Base-by-base conservation (phyloP, 2,113 vertebrate genomes). In the Campylorhamphus procurvoides region DNA sequence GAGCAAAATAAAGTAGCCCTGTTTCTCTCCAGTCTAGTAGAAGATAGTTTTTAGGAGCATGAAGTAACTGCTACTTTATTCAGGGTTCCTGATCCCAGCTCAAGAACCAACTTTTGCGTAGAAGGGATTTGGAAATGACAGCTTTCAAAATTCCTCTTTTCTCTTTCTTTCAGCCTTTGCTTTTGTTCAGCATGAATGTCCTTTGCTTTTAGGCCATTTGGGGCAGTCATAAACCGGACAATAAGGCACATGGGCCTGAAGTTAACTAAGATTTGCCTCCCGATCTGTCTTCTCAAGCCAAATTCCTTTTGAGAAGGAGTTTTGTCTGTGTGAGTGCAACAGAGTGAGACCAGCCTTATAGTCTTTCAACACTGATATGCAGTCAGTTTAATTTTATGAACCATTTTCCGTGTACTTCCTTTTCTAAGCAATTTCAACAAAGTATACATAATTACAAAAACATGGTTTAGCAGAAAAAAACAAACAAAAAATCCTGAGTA, bases 181-280 rank as follows among this genome's bases (percentile, higher is more conserved):
- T 93, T 97, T 96, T 96, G 94, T 95, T 94, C 16, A 42, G n/a
- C 6, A 10, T 80, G 86, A 84, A 71, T 84, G 92, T 92, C 72
- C 82, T 92, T 95, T 90, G 76, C 95, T 93, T 94, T 94, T 68
- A 90, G 83, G 83, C 94, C 90, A 64, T 93, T 94, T 93, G 88
- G 79, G 94, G 90, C 86, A 92, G 94, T 92, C 40, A 0, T 93
- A 95, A 96, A 94, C 73, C 63, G 84, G 72, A 86, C 64, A 95
- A 87, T 92, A 90, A 90, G 90, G 86, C 88, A 79, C 73, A 92
- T 58, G 69, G 73, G 56, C 88, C 69, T 81, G 49, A 75, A 71
- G 76, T 90, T 95, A 84, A 81, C 82, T n/a, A n/a, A 63, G 69
- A 78, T 71, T 89, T 93, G 64, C 74, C 52, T 93, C 85, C 85